Evolutionary conservation across 2,888 invertebrate species (phyloP), one percentile per base, ranked within the genome.

Genomic region (Drosophila nr. perissopoda): DNA sequence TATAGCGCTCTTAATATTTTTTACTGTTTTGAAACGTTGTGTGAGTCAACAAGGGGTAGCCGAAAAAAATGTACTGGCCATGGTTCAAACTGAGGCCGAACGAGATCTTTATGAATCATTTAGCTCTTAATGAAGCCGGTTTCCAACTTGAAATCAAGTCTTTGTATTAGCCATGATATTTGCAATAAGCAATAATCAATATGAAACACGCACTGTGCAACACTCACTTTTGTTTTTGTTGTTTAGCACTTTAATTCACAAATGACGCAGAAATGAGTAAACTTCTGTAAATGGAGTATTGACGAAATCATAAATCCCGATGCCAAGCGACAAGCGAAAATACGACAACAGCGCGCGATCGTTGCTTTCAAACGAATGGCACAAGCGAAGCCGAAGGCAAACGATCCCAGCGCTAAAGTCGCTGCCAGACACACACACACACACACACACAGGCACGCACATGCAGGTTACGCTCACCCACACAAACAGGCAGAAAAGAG

Each of bases 321-420:
- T 49, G 52, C 33, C 34, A n/a, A 53, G 66, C 59, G 64, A 59
- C 38, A 34, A 27, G 25, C 38, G 56, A 56, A 10, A 25, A 49
- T 46, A 27, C 75, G 76, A 79, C 69, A 78, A 84, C 90, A 85
- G 91, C 74, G 69, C 90, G 82, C 91, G 91, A 81, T 88, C 88
- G 85, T 81, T 83, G 88, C 86, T 85, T 89, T 81, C 74, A 81
- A 82, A 81, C 89, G 89, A 91, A 89, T 90, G 85, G 57, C 40
- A 58, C 61, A 66, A 38, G 75, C 64, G 48, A 70, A 67, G 77
- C 66, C 77, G 52, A 76, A 70, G 83, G 74, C 70, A 56, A 76
- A 67, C 73, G 68, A 77, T 77, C 79, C 69, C 34, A 34, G 58
- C 74, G 57, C 53, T 74, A 65, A 80, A 88, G 78, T 87, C 78